Conservation (phyloP, 1,140 invertebrate genomes). For the Brachionus paranguensis region DNA sequence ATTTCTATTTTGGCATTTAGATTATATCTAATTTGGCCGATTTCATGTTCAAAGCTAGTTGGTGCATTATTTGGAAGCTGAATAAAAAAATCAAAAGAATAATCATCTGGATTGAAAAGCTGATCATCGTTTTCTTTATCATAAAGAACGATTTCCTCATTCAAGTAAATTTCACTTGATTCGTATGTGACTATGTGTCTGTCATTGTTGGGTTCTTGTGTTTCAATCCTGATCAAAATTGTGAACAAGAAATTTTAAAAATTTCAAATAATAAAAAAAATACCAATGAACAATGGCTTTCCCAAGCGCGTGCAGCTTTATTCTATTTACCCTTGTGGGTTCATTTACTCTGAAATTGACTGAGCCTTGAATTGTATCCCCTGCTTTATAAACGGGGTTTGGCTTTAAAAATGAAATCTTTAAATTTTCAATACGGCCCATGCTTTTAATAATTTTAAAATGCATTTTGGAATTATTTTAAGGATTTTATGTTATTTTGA, state of each 20-base stretch:
- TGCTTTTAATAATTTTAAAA: neutral
- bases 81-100: constrained; percentile 57
- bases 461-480: neutral
- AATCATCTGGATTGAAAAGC: constrained; percentile 45
- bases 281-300: neutral
- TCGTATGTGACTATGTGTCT: neutral
- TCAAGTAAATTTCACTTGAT: constrained; percentile 10
- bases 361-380: constrained; percentile 11
- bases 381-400: neutral
- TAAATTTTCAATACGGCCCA: constrained; percentile 21
- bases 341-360: neutral
- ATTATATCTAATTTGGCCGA: constrained; percentile 56
- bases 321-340: neutral
- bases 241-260: neutral
- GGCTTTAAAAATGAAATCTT: neutral
- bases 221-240: constrained; percentile 1
- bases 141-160: neutral
- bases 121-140: constrained; percentile 5
- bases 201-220: neutral
- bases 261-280: neutral
- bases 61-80: constrained; percentile 56
- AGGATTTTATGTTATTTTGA: neutral
- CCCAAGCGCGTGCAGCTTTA: neutral
- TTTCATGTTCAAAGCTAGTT: constrained; percentile 56
- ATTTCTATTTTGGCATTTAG: constrained; percentile 54